Evolutionary conservation across 2,797 vertebrate genomes (phyloP).

Genomic region (Alcedo quadribrachys): DNA sequence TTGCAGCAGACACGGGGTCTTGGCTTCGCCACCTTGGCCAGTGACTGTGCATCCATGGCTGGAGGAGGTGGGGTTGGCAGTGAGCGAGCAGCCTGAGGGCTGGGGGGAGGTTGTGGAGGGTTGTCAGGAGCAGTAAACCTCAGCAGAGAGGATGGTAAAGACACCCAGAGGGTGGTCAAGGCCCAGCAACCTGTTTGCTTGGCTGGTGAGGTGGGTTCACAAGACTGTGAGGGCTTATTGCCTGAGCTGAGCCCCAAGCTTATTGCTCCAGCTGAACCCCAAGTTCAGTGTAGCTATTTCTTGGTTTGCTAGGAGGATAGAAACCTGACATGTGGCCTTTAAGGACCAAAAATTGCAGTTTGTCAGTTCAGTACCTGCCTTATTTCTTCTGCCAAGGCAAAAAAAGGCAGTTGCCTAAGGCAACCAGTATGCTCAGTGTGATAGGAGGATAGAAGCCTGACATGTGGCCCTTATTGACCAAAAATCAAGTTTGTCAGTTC

Average conservation of each 20-base stretch:
- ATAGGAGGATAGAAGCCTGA: neutral
- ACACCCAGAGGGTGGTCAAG: neutral
- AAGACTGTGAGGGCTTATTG: neutral
- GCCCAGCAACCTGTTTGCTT: neutral
- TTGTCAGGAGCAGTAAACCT: neutral
- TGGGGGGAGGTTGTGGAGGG: neutral
- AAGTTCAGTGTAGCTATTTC: neutral
- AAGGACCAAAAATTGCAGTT: neutral
- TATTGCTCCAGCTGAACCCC: neutral
- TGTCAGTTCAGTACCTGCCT: neutral
- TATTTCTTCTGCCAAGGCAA: neutral
- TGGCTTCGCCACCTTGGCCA: accelerated
- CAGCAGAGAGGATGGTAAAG: neutral
- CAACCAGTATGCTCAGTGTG: neutral
- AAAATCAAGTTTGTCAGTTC: constrained; percentile 33
- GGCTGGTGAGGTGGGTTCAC: accelerated
- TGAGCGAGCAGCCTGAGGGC: neutral
- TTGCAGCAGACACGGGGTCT: neutral
- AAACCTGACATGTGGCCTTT: neutral
- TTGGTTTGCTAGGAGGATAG: neutral
- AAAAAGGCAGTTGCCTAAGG: constrained; percentile 22
- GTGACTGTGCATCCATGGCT: neutral
- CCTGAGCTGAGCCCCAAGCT: neutral
- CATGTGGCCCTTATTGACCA: neutral
- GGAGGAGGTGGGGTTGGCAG: neutral